phyloP scores from a whole-genome alignment of 1,140 invertebrate genomes.

The Saccostrea glomerata region DNA sequence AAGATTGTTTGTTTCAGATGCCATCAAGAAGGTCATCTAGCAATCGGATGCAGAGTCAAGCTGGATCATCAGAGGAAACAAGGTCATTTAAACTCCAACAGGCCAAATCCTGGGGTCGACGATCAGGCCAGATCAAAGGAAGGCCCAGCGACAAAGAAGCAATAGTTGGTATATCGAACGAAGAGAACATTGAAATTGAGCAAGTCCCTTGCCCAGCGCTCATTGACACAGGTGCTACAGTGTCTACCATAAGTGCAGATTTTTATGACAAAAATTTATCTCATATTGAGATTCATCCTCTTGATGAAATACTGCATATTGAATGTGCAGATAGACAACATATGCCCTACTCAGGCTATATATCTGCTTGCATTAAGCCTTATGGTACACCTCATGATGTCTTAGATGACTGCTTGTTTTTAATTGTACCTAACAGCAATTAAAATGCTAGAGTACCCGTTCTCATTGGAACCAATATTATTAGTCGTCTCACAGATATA shows the following conservation, averaged over 20 bases:
- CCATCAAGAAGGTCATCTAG: not conserved
- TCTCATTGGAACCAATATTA: too few relatives aligned
- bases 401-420: not conserved
- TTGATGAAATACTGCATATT: conserved; percentile 42
- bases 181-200: not conserved
- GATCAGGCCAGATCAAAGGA: not conserved
- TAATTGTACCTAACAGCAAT: conserved; percentile 10
- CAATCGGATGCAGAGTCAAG: conserved; percentile 46
- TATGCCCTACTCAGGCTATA: conserved; percentile 57
- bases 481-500: too few relatives aligned
- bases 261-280: conserved; percentile 44
- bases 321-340: conserved; percentile 57
- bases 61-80: not conserved
- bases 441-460: not conserved
- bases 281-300: conserved; percentile 25
- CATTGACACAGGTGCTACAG: conserved; percentile 51
- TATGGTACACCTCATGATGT: not conserved
- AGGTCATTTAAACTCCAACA: conserved; percentile 22
- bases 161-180: not conserved
- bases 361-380: conserved; percentile 40
- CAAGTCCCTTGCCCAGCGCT: conserved; percentile 31
- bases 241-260: conserved; percentile 45
- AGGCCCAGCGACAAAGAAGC: not conserved
- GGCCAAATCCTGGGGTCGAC: not conserved
- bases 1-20: too few relatives aligned